phyloP scores from a whole-genome alignment of 2,888 invertebrate genomes.

The Cheilosia soror region DNA sequence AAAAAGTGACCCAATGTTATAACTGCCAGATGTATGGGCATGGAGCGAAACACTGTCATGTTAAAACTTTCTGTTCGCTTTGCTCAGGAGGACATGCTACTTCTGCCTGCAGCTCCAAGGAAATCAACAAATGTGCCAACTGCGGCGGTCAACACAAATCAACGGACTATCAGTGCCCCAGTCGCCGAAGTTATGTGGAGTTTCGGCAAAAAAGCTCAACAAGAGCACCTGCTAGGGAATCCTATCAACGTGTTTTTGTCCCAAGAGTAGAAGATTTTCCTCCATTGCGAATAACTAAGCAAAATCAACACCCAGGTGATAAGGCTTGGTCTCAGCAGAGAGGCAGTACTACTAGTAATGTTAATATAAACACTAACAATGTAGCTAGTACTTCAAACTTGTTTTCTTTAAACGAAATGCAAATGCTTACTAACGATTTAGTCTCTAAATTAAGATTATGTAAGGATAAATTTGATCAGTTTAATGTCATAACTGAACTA shows the following conservation, averaged over 20 bases:
- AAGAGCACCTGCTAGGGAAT: constrained; percentile 2
- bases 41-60: neutral
- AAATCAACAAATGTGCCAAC: no score
- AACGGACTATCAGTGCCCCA: constrained; percentile 27
- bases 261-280: neutral
- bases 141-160: no score
- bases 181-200: constrained; percentile 24
- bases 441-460: no score
- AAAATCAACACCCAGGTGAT: neutral
- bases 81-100: neutral
- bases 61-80: neutral
- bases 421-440: no score
- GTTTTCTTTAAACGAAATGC: no score
- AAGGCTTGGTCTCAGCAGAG: constrained; percentile 1
- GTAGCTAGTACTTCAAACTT: no score
- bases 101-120: no score
- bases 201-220: constrained; percentile 22
- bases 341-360: constrained; percentile 28
- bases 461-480: no score
- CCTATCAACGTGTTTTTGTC: neutral
- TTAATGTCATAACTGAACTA: no score
- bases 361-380: constrained; percentile 14
- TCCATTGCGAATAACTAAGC: neutral
- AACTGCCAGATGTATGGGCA: neutral
- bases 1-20: constrained; percentile 1